Evolutionary conservation across 2,888 invertebrate genomes (phyloP).

Genomic region (Copidosoma aretas): DNA sequence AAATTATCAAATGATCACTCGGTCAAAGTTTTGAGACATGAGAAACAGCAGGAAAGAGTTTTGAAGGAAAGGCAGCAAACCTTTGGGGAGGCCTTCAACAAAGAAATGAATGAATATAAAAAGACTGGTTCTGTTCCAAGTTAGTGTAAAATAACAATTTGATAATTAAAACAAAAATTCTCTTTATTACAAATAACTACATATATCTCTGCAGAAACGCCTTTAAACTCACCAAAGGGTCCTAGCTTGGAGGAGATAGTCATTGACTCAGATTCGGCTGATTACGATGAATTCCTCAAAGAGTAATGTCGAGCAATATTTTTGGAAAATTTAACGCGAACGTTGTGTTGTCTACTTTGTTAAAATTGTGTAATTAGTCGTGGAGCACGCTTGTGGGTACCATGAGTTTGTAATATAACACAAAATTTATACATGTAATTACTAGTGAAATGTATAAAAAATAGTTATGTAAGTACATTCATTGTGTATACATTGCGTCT

Average conservation of each 20-base stretch:
- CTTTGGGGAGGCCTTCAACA: constrained; percentile 74
- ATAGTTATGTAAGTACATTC: constrained; percentile 5
- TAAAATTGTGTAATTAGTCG: constrained; percentile 13
- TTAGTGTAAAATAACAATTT: constrained; percentile 53
- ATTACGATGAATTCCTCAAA: constrained; percentile 70
- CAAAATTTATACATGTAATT: constrained; percentile 26
- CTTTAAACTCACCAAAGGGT: constrained; percentile 51
- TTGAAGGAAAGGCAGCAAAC: constrained; percentile 73
- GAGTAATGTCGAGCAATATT: constrained; percentile 27
- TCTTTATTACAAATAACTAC: constrained; percentile 21
- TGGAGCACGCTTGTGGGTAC: constrained; percentile 17
- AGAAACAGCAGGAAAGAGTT: constrained; percentile 65
- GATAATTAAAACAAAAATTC: constrained; percentile 27
- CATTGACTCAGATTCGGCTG: constrained; percentile 68
- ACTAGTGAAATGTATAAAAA: constrained; percentile 26
- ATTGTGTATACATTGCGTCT: constrained; percentile 13
- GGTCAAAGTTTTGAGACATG: constrained; percentile 66
- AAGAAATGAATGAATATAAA: constrained; percentile 72
- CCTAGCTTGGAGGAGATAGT: constrained; percentile 71
- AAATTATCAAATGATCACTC: constrained; percentile 68
- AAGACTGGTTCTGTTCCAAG: constrained; percentile 70
- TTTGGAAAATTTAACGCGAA: not conserved
- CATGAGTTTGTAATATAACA: constrained; percentile 16
- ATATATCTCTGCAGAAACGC: constrained; percentile 47
- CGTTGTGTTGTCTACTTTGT: constrained; percentile 15